phyloP scores from a whole-genome alignment of 1,140 invertebrate genomes.

The Hyposmocoma kahamanoa region DNA sequence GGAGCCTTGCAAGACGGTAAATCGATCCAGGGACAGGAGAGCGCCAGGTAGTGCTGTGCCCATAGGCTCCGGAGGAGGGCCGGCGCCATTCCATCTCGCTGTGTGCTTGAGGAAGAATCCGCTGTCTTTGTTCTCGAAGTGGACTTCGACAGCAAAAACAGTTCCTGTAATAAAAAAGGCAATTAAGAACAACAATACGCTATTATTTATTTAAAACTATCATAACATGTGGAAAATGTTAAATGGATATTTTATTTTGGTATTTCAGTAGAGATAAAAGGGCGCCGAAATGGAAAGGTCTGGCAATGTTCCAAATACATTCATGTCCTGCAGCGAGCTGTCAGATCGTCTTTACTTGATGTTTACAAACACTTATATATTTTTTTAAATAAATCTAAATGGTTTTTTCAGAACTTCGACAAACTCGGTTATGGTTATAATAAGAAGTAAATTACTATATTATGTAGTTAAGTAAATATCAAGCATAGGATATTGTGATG shows the following conservation, averaged over 20 bases:
- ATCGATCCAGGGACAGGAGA: slow-evolving; percentile 84
- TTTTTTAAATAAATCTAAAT: slow-evolving; percentile 22
- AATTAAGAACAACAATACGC: slow-evolving; percentile 20
- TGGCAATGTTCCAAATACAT: slow-evolving; percentile 51
- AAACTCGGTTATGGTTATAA: too few species aligned
- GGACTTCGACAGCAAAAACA: slow-evolving; percentile 81
- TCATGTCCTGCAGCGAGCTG: slow-evolving; percentile 32
- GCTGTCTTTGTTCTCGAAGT: slow-evolving; percentile 92
- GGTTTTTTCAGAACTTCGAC: neutral
- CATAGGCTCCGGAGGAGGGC: slow-evolving; percentile 58
- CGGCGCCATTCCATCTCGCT: slow-evolving; percentile 74
- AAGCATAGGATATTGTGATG: too few species aligned
- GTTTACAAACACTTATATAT: slow-evolving; percentile 53
- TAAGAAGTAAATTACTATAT: too few species aligned
- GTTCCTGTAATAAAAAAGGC: slow-evolving; percentile 42
- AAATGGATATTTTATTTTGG: slow-evolving; percentile 44
- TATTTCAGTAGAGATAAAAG: slow-evolving; percentile 51
- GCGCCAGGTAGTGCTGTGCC: slow-evolving; percentile 71
- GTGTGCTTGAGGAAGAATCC: slow-evolving; percentile 91
- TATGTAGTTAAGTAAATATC: too few species aligned
- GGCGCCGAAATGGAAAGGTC: slow-evolving; percentile 32
- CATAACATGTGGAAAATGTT: slow-evolving; percentile 38
- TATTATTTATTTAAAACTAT: slow-evolving; percentile 22
- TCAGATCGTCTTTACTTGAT: slow-evolving; percentile 25
- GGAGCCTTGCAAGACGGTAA: slow-evolving; percentile 91